Conservation (phyloP, 1,140 invertebrate species). For the Hormaphis cornu region DNA sequence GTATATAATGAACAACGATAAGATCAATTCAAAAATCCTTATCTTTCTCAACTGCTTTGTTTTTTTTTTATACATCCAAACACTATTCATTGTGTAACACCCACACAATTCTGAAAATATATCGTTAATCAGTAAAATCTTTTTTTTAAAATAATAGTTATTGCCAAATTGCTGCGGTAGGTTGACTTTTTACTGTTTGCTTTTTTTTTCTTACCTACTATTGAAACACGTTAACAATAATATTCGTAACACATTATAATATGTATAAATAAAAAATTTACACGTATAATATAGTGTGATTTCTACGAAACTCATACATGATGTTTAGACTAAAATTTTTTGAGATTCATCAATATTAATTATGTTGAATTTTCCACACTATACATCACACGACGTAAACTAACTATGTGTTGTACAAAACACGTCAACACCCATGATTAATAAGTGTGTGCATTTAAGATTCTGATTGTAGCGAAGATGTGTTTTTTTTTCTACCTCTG, state of each 20-base stretch:
- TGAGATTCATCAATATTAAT: conserved; percentile 19
- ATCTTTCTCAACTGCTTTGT: too few relatives aligned
- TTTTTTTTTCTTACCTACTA: not conserved
- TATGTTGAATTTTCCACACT: not conserved
- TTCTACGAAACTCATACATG: conserved; percentile 7
- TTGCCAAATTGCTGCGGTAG: conserved; percentile 1
- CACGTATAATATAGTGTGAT: not conserved
- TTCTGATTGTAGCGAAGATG: too few relatives aligned
- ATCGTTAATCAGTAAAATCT: not conserved
- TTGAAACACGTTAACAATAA: conserved; percentile 18
- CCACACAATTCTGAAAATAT: not conserved
- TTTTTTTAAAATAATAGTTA: not conserved
- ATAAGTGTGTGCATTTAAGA: too few relatives aligned
- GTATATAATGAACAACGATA: too few relatives aligned
- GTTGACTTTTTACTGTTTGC: not conserved
- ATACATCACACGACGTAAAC: not conserved
- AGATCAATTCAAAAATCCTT: too few relatives aligned
- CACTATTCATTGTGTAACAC: too few relatives aligned
- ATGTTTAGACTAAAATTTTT: conserved; percentile 15
- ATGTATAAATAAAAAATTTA: not conserved
- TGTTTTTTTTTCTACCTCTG: too few relatives aligned
- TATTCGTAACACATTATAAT: too few relatives aligned
- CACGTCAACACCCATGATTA: too few relatives aligned
- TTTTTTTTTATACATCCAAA: too few relatives aligned
- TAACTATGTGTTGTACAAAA: too few relatives aligned